These are phyloP conservation scores for Cyanoderma ruficeps DNA, from an alignment of 2,113 vertebrate species.

Conservation along the genomic window DNA sequence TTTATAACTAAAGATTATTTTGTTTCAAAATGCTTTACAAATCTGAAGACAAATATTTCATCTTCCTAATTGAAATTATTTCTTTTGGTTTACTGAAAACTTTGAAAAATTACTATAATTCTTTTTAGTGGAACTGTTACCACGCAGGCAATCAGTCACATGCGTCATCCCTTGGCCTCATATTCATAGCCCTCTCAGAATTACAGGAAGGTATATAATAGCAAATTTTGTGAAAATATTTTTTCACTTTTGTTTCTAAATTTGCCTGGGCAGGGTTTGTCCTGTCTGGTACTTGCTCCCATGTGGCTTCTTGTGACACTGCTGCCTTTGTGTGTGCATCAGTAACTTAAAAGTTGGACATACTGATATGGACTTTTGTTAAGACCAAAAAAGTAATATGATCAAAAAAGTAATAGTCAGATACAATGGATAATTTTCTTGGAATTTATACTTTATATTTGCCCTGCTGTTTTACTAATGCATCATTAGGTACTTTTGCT, in stretches of 20 bases:
- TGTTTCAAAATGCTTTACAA: background rate
- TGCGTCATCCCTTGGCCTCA: rapidly evolving
- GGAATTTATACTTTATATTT: background rate
- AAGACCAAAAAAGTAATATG: background rate
- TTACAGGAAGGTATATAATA: background rate
- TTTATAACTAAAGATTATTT: background rate
- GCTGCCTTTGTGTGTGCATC: background rate
- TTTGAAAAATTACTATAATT: background rate
- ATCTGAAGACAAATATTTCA: background rate
- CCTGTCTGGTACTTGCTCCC: background rate
- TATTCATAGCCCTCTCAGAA: background rate
- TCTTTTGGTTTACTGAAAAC: background rate
- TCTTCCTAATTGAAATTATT: background rate
- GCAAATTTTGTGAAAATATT: background rate
- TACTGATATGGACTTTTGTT: background rate
- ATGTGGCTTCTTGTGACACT: background rate
- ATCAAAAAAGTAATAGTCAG: background rate
- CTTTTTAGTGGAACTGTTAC: background rate
- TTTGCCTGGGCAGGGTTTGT: background rate
- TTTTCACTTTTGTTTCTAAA: background rate
- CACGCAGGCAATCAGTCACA: background rate
- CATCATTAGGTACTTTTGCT: background rate
- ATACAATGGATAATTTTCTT: background rate
- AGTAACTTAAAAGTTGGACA: background rate
- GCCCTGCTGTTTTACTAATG: background rate